phyloP scores from a whole-genome alignment of 1,140 invertebrate species.

The Calephelis virginiensis region DNA sequence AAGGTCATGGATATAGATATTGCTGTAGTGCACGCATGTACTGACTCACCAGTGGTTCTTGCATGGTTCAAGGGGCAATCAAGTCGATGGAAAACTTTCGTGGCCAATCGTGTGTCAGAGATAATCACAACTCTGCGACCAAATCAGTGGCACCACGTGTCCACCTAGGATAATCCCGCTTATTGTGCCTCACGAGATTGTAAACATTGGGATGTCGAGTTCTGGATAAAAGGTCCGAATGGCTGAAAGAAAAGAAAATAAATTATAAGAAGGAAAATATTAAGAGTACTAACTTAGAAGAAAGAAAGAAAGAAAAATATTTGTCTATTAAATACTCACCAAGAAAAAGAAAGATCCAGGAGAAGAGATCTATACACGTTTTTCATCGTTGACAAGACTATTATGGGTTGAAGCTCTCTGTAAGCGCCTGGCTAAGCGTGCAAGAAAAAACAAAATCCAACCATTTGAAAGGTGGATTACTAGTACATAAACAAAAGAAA shows the following conservation, averaged over 20 bases:
- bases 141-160: conserved; percentile 26
- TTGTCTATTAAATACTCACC: neutral
- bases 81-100: conserved; percentile 22
- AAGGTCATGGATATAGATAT: neutral
- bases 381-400: neutral
- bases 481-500: neutral
- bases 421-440: conserved; percentile 14
- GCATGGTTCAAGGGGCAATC: conserved; percentile 20
- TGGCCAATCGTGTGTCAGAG: conserved; percentile 17
- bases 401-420: conserved; percentile 24
- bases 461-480: neutral
- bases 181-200: too few relatives aligned
- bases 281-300: neutral
- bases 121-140: conserved; percentile 10
- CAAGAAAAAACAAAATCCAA: neutral
- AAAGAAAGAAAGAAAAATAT: conserved; percentile 2
- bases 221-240: conserved; percentile 12
- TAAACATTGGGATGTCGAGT: neutral
- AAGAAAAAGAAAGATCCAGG: neutral
- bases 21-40: neutral
- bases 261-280: neutral
- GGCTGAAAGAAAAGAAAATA: neutral
- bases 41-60: conserved; percentile 19
- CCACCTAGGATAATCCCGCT: too few relatives aligned
- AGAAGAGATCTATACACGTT: neutral